Percentiles rank a stretch among this genome's conserved stretches.
These are phyloP conservation scores for Zophobas morio DNA, from an alignment of 1,140 invertebrate genomes.

Conservation along the genomic window DNA sequence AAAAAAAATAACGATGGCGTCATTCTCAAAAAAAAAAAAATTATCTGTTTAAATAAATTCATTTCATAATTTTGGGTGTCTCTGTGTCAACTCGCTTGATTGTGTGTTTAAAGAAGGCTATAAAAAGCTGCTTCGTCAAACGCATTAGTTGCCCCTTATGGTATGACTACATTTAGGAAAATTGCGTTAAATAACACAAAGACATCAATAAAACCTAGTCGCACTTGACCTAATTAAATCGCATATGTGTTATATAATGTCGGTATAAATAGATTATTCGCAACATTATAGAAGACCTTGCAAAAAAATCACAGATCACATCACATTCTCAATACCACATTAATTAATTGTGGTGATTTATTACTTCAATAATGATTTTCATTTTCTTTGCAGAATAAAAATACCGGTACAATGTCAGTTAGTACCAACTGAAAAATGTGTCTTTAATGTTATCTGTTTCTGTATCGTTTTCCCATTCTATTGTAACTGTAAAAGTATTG, in stretches of 20 bases:
- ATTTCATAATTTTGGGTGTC: no score
- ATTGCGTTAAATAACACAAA: conserved; percentile 19
- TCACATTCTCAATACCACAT: conserved; percentile 39
- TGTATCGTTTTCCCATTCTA: not conserved
- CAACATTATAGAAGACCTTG: conserved; percentile 19
- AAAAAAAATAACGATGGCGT: no score
- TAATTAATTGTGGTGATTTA: conserved; percentile 34
- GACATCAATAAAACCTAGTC: conserved; percentile 17
- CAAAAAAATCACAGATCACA: conserved; percentile 35
- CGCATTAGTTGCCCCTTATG: not conserved
- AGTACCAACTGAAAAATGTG: no score
- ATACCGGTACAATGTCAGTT: no score
- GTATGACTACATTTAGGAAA: conserved; percentile 9
- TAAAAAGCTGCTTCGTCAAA: not conserved
- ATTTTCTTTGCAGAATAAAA: conserved; percentile 7
- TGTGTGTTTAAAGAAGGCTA: no score
- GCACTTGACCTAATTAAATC: conserved; percentile 35
- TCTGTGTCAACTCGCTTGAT: no score
- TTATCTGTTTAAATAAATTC: no score
- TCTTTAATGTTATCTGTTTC: no score
- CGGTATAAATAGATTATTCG: conserved; percentile 28
- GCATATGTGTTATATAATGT: conserved; percentile 31
- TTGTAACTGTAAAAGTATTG: conserved; percentile 6
- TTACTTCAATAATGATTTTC: conserved; percentile 6
- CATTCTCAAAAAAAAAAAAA: no score